Conservation (phyloP, 2,113 vertebrate genomes). For the Seriola aureovittata region DNA sequence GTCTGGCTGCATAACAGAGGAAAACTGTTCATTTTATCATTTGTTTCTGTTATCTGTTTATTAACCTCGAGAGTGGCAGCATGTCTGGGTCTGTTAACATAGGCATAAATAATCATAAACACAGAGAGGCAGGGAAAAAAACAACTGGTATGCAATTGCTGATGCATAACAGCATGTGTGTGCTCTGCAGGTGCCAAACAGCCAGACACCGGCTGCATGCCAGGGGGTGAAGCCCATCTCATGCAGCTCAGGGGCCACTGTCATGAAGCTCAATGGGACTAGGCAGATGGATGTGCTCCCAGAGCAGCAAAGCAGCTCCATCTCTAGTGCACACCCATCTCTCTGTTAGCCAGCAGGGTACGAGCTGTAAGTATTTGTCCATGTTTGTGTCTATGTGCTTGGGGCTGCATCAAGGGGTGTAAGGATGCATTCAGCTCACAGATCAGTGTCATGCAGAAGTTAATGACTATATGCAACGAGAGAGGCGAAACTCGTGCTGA, state of each 20-base stretch:
- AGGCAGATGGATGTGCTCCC: slow-evolving; percentile 48
- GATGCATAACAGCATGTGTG: slow-evolving; percentile 26
- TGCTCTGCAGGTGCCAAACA: slow-evolving; percentile 33
- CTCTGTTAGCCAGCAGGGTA: slow-evolving; percentile 13
- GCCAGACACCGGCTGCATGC: slow-evolving; percentile 5
- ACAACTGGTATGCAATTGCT: slow-evolving; percentile 4
- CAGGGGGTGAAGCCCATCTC: background rate
- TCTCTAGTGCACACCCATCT: slow-evolving; percentile 20
- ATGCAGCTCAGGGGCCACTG: slow-evolving; percentile 31
- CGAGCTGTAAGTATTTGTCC: slow-evolving; percentile 24
- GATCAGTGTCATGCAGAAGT: background rate
- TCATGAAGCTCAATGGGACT: slow-evolving; percentile 32
- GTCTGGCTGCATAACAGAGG: slow-evolving; percentile 9
- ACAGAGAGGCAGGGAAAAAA: background rate
- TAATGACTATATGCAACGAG: background rate
- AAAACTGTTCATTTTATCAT: slow-evolving; percentile 24
- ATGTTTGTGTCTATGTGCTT: slow-evolving; percentile 7
- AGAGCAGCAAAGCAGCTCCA: slow-evolving; percentile 30
- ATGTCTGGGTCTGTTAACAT: slow-evolving; percentile 22
- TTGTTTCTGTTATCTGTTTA: slow-evolving; percentile 26
- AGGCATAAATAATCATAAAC: slow-evolving; percentile 31
- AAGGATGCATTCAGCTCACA: background rate
- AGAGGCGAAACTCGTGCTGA: background rate
- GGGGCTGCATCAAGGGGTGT: background rate
- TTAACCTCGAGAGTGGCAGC: slow-evolving; percentile 21